These are phyloP conservation scores for Abramis brama DNA, from an alignment of 2,113 vertebrate species.

Conservation along the genomic window DNA sequence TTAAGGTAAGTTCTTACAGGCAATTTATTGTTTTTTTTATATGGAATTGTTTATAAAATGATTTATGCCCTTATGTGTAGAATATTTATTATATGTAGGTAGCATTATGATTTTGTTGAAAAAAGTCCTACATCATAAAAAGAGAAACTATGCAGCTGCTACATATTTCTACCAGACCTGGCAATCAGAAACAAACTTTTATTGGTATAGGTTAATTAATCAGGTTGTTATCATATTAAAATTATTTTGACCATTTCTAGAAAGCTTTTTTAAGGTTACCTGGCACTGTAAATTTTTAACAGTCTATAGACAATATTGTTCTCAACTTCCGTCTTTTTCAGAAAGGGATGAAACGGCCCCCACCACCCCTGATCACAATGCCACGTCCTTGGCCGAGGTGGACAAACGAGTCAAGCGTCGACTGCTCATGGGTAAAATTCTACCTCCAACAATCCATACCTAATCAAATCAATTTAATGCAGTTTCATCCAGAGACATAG, in stretches of 20 bases:
- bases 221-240: not conserved
- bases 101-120: not conserved
- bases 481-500: not conserved
- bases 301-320: not conserved
- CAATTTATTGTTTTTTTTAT: not conserved
- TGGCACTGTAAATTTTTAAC: not conserved
- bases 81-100: not conserved
- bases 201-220: not conserved
- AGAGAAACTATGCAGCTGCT: not conserved
- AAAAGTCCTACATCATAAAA: not conserved
- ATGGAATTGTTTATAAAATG: not conserved
- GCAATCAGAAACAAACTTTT: not conserved
- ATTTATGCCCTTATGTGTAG: not conserved
- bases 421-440: constrained; percentile 91
- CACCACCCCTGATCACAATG: constrained; percentile 82
- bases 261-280: not conserved
- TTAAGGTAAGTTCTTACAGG: not conserved
- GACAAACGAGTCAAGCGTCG: constrained; percentile 95
- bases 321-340: constrained; percentile 66
- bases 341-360: constrained; percentile 82
- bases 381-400: constrained; percentile 84
- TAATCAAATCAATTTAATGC: not conserved
- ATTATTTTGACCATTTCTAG: not conserved
- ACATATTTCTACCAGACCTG: not conserved
- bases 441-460: not conserved